Percentiles rank a stretch among this genome's conserved stretches.
Evolutionary conservation across 2,888 invertebrate genomes (phyloP).

Genomic region (Crioceris asparagi): DNA sequence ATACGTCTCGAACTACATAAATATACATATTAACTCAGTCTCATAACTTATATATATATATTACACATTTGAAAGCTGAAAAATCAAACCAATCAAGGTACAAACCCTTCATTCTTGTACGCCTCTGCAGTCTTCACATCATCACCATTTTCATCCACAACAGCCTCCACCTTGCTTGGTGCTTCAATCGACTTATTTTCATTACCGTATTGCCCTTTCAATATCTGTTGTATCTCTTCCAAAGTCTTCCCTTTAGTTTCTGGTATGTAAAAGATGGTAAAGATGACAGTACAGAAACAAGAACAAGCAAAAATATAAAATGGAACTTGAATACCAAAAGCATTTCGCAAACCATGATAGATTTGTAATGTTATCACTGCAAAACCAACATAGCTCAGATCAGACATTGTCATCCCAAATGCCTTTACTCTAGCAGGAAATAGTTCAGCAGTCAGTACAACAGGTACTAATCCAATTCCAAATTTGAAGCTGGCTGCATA

Average conservation of each 20-base stretch:
- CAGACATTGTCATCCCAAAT: conserved; percentile 36
- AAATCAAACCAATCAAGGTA: too few relatives aligned
- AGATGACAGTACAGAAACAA: conserved; percentile 31
- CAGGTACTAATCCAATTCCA: conserved; percentile 35
- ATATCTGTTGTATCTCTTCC: conserved; percentile 20
- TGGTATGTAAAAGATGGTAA: conserved; percentile 32
- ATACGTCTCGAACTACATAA: too few relatives aligned
- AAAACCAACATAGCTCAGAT: conserved; percentile 33
- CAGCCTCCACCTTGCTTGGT: background rate
- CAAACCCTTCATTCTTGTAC: conserved; percentile 14
- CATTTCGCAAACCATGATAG: conserved; percentile 26
- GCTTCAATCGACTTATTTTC: background rate
- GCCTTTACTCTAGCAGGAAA: conserved; percentile 38
- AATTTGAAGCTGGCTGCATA: conserved; percentile 35
- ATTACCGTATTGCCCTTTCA: conserved; percentile 17
- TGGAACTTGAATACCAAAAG: conserved; percentile 31
- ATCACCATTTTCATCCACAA: background rate
- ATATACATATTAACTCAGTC: too few relatives aligned
- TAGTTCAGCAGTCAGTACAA: conserved; percentile 35
- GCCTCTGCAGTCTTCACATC: conserved; percentile 4
- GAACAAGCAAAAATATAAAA: conserved; percentile 34
- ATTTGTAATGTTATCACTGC: conserved; percentile 32
- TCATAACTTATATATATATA: too few relatives aligned
- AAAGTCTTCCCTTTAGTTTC: conserved; percentile 27
- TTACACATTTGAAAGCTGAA: too few relatives aligned